Percentiles rank a stretch among this genome's conserved stretches.
phyloP scores from a whole-genome alignment of 2,888 invertebrate species.

The Tupiocoris notatus region DNA sequence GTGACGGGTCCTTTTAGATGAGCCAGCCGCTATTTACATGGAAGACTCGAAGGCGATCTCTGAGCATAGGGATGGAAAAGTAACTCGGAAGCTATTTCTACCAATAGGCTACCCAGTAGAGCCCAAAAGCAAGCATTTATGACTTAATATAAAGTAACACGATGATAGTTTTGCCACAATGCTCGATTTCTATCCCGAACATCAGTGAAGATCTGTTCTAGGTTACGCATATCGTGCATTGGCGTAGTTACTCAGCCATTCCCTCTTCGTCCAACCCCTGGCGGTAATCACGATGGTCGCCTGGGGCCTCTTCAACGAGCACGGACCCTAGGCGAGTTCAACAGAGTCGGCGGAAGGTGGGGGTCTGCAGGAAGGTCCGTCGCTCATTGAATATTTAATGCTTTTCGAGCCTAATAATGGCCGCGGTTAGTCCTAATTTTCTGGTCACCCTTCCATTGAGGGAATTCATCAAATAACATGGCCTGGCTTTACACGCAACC shows the following conservation, averaged over 20 bases:
- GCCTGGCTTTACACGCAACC: neutral
- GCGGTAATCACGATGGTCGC: neutral
- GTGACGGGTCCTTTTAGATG: no score
- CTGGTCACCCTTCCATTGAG: constrained; percentile 14
- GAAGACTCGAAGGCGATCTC: no score
- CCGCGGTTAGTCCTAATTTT: constrained; percentile 28
- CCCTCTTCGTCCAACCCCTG: neutral
- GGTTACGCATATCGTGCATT: neutral
- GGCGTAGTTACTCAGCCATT: neutral
- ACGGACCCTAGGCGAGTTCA: neutral
- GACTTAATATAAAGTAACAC: no score
- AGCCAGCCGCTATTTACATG: no score
- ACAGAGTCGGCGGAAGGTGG: neutral
- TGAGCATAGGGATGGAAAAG: no score
- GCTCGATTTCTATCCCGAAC: no score
- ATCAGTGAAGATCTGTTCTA: neutral
- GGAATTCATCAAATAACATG: constrained; percentile 19
- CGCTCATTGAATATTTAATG: constrained; percentile 35
- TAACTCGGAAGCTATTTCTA: no score
- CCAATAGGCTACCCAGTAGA: no score
- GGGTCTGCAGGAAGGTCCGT: no score
- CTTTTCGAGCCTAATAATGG: constrained; percentile 26
- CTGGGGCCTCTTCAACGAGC: neutral
- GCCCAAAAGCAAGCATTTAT: no score
- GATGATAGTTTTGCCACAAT: no score